Percentiles rank a stretch among this genome's conserved stretches.
Evolutionary conservation across 2,113 vertebrate species (phyloP).

Genomic region (Notarius quadriscutis): DNA sequence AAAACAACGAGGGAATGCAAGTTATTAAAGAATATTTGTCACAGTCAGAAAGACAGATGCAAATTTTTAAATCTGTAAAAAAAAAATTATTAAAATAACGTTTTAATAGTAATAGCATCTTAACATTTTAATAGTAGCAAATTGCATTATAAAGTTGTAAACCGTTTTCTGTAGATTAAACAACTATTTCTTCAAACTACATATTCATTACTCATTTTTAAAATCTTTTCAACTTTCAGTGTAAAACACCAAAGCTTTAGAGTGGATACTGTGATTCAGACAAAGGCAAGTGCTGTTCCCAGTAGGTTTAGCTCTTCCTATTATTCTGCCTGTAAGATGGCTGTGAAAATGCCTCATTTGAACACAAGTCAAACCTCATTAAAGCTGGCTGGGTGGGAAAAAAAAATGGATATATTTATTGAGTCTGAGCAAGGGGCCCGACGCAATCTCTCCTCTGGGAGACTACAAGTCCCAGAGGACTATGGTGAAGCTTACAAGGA

Average conservation of each 20-base stretch:
- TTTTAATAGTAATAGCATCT: neutral
- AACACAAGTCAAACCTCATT: conserved; percentile 51
- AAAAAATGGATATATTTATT: conserved; percentile 23
- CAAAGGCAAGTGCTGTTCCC: conserved; percentile 15
- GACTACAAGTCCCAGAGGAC: conserved; percentile 36
- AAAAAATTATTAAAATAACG: neutral
- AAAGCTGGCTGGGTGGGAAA: conserved; percentile 20
- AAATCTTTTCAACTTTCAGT: neutral
- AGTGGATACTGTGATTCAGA: neutral
- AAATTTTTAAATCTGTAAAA: neutral
- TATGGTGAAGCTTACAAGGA: conserved; percentile 20
- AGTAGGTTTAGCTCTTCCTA: conserved; percentile 20
- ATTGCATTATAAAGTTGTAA: neutral
- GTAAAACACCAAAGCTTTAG: neutral
- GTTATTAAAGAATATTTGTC: neutral
- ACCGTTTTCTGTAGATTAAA: neutral
- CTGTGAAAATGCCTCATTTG: conserved; percentile 48
- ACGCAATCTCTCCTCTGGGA: conserved; percentile 1
- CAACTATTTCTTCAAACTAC: neutral
- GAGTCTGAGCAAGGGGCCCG: conserved; percentile 18
- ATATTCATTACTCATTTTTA: neutral
- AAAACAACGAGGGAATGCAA: neutral
- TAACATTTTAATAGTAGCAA: neutral
- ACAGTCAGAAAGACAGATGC: neutral
- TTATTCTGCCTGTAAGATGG: conserved; percentile 38